These are phyloP conservation scores for Muntiacus muntjak DNA, from an alignment of 2,113 vertebrate genomes.

Conservation along the genomic window DNA sequence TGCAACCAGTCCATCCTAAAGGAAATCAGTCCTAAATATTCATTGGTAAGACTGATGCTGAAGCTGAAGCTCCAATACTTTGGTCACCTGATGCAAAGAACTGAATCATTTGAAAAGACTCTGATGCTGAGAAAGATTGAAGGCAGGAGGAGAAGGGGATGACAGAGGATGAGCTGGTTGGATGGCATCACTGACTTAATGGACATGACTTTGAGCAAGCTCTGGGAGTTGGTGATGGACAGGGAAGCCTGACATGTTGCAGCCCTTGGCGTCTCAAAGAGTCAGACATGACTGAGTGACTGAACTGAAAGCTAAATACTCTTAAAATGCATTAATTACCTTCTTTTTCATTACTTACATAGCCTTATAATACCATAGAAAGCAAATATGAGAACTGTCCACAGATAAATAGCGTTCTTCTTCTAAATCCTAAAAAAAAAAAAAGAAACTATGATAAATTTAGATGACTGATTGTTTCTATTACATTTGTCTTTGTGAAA, in stretches of 20 bases:
- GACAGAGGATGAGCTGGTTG: neutral
- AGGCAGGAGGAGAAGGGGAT: neutral
- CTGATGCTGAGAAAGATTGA: neutral
- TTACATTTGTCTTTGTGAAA: neutral
- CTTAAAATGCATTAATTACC: neutral
- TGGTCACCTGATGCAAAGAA: neutral
- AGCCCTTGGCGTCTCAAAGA: neutral
- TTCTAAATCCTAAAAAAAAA: constrained; percentile 34
- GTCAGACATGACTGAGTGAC: fast-evolving
- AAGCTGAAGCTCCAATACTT: neutral
- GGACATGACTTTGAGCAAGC: neutral
- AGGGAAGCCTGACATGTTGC: neutral
- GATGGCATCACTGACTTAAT: neutral
- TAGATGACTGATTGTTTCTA: neutral
- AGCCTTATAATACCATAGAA: constrained; percentile 56
- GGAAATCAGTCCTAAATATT: neutral
- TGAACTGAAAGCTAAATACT: neutral
- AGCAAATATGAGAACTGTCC: constrained; percentile 27
- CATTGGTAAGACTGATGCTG: neutral
- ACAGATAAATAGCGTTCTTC: constrained; percentile 48
- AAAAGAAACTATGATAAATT: neutral
- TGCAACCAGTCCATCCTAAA: neutral
- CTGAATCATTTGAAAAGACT: neutral
- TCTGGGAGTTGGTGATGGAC: neutral
- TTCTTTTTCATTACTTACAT: constrained; percentile 48